Evolutionary conservation across 2,113 vertebrate genomes (phyloP).

Genomic region (Entomyzon cyanotis): DNA sequence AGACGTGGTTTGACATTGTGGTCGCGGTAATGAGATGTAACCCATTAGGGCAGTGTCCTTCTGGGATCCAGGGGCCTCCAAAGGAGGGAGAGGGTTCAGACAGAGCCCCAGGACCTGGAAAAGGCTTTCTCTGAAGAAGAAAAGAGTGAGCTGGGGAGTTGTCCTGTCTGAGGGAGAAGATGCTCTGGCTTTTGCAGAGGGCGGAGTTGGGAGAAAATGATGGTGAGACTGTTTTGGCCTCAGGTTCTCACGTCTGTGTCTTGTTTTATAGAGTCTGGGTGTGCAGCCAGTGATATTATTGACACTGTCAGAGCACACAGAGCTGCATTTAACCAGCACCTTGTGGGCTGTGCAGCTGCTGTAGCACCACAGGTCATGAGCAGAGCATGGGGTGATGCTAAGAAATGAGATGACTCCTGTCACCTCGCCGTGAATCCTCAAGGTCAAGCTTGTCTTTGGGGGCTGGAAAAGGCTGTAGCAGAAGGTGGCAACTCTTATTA

Average conservation of each 20-base stretch:
- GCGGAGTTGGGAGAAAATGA: background rate
- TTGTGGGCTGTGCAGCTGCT: background rate
- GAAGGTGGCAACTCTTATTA: background rate
- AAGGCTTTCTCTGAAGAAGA: background rate
- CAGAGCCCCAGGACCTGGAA: background rate
- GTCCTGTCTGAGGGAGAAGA: background rate
- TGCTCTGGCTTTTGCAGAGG: background rate
- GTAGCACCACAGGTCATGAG: rapidly evolving
- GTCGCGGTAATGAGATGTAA: background rate
- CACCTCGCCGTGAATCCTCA: background rate
- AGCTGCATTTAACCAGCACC: background rate
- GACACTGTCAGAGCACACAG: background rate
- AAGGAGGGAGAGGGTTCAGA: background rate
- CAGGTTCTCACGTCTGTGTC: background rate
- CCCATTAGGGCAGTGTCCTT: background rate
- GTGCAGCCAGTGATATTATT: background rate
- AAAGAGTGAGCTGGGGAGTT: background rate
- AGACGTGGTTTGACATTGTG: background rate
- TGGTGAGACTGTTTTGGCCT: background rate
- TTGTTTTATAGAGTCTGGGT: background rate
- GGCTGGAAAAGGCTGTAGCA: background rate
- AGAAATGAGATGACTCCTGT: background rate
- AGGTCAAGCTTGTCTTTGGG: background rate
- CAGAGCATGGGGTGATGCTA: background rate
- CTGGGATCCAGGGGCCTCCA: background rate